phyloP scores from a whole-genome alignment of 2,888 invertebrate species.

The Mimas tiliae region DNA sequence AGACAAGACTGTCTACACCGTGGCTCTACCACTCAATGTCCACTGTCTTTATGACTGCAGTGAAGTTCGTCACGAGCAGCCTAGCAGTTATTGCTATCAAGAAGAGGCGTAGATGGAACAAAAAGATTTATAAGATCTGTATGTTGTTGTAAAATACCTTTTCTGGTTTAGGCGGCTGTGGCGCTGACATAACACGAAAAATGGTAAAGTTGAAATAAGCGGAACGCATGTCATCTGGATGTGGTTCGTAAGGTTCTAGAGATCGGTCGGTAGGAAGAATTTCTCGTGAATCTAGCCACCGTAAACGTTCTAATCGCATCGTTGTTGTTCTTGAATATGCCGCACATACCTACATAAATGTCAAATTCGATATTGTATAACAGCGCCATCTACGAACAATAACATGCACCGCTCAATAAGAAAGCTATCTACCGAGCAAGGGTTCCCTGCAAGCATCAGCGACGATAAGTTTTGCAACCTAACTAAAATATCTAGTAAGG shows the following conservation, averaged over 20 bases:
- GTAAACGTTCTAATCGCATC: slow-evolving; percentile 64
- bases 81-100: no score
- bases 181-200: slow-evolving; percentile 79
- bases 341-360: slow-evolving; percentile 63
- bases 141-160: slow-evolving; percentile 58
- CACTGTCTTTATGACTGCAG: no score
- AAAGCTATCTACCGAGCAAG: slow-evolving; percentile 76
- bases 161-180: slow-evolving; percentile 79
- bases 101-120: no score
- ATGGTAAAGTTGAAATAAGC: slow-evolving; percentile 77
- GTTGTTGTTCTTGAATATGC: slow-evolving; percentile 75
- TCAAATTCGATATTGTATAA: neutral
- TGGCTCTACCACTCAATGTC: no score
- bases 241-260: slow-evolving; percentile 52
- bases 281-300: slow-evolving; percentile 80
- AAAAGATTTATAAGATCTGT: no score
- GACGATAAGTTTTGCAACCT: slow-evolving; percentile 66
- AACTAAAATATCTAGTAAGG: slow-evolving; percentile 63
- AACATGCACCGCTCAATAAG: neutral
- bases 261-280: slow-evolving; percentile 63
- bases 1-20: no score
- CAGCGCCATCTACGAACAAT: slow-evolving; percentile 54
- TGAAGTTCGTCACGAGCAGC: no score
- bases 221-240: slow-evolving; percentile 66
- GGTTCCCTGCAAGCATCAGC: slow-evolving; percentile 83